A percentile compares a stretch with the other conserved stretches of the same genome.
phyloP scores from a whole-genome alignment of 2,888 invertebrate species.

The Chymomyza procnemis region DNA sequence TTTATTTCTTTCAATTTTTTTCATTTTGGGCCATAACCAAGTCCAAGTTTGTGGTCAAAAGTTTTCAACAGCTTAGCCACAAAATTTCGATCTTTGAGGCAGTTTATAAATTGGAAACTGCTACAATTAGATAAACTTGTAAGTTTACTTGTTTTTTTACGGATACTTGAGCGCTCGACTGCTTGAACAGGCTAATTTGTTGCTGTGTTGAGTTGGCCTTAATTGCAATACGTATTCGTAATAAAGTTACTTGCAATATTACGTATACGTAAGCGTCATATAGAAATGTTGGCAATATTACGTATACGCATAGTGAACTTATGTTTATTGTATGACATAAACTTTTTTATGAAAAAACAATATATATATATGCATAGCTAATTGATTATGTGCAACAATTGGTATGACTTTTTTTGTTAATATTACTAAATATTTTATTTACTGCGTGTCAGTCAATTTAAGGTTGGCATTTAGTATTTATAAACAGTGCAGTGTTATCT shows the following conservation, averaged over 20 bases:
- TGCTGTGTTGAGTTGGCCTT: background rate
- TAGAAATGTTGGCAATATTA: too few relatives aligned
- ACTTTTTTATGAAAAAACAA: too few relatives aligned
- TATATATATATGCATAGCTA: too few relatives aligned
- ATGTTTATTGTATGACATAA: too few relatives aligned
- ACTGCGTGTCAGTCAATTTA: too few relatives aligned
- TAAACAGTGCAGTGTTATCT: too few relatives aligned
- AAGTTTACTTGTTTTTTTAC: background rate
- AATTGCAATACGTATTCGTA: background rate
- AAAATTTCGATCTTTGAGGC: slow-evolving; percentile 10
- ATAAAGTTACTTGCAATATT: background rate
- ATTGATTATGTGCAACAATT: too few relatives aligned
- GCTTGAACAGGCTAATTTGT: background rate
- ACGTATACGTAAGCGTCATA: background rate
- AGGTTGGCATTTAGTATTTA: too few relatives aligned
- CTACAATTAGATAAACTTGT: background rate
- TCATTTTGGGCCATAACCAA: background rate
- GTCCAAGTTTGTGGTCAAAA: slow-evolving; percentile 16
- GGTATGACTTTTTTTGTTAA: too few relatives aligned
- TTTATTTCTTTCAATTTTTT: background rate
- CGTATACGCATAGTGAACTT: too few relatives aligned
- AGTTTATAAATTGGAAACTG: background rate
- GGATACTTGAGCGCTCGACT: too few relatives aligned
- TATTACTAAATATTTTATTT: too few relatives aligned
- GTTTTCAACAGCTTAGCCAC: slow-evolving; percentile 3